phyloP scores from a whole-genome alignment of 2,888 invertebrate genomes.

The Drosophila birchii region DNA sequence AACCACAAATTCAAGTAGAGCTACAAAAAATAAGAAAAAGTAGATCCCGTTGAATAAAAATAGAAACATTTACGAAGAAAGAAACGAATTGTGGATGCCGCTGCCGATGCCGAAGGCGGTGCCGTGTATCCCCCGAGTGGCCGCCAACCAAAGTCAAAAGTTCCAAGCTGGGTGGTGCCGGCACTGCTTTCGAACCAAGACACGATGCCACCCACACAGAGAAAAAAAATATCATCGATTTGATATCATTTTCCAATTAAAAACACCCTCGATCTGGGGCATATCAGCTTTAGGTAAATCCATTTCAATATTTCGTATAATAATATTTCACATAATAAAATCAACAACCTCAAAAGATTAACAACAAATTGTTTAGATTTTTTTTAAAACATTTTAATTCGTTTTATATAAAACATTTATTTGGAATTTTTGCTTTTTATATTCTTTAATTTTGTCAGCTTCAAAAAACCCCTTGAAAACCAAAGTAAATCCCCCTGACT shows the following conservation, averaged over 20 bases:
- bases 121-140: constrained; percentile 12
- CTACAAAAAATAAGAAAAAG: constrained; percentile 28
- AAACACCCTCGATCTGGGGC: constrained; percentile 7
- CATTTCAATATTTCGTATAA: too few relatives aligned
- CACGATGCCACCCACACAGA: constrained; percentile 32
- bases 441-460: neutral
- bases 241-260: constrained; percentile 6
- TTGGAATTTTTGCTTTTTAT: neutral
- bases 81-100: constrained; percentile 66
- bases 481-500: neutral
- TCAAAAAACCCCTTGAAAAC: neutral
- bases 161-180: constrained; percentile 13
- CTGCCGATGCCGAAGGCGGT: constrained; percentile 33
- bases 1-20: constrained; percentile 43
- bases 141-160: constrained; percentile 2
- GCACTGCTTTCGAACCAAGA: constrained; percentile 37
- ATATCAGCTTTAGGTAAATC: constrained; percentile 3
- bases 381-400: neutral
- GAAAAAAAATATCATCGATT: constrained; percentile 29
- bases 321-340: too few relatives aligned
- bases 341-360: neutral
- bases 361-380: neutral
- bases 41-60: constrained; percentile 67
- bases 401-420: too few relatives aligned
- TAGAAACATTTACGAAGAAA: constrained; percentile 78